Percentiles rank a stretch among this genome's conserved stretches.
Conservation (phyloP, 2,888 invertebrate species). For the Drosophila affinis region DNA sequence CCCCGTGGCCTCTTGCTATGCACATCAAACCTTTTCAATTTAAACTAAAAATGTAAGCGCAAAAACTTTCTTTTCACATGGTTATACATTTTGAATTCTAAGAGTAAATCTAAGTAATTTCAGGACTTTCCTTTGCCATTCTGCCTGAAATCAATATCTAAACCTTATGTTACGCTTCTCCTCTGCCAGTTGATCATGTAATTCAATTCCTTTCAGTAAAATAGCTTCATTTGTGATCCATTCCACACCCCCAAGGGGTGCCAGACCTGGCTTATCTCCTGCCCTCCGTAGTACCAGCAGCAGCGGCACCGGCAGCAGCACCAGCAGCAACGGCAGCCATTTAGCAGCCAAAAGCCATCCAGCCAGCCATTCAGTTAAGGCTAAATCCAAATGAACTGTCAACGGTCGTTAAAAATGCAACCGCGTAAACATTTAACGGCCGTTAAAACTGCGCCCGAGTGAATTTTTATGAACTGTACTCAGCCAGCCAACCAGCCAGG, state of each 20-base stretch:
- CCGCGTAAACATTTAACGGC: constrained; percentile 74
- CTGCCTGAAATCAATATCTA: background rate
- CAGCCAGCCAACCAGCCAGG: constrained; percentile 11
- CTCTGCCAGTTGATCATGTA: background rate
- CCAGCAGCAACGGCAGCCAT: background rate
- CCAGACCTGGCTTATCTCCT: constrained; percentile 7
- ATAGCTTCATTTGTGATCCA: constrained; percentile 19
- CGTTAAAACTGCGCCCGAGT: constrained; percentile 71
- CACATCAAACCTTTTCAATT: too few species aligned
- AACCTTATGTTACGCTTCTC: background rate
- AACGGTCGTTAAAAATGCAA: constrained; percentile 73
- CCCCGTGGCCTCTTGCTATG: too few species aligned
- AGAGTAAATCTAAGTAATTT: too few species aligned
- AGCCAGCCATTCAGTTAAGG: constrained; percentile 40
- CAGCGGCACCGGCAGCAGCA: background rate
- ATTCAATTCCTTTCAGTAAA: background rate
- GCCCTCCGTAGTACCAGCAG: background rate
- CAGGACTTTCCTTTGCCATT: too few species aligned
- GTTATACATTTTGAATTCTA: too few species aligned
- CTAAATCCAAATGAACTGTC: constrained; percentile 71
- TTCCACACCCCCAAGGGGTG: background rate
- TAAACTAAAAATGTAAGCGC: too few species aligned
- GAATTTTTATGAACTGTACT: constrained; percentile 67
- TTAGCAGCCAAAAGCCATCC: background rate
- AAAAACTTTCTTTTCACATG: too few species aligned